These are phyloP conservation scores for Uloborus plumipes DNA, from an alignment of 2,888 invertebrate genomes.

Conservation along the genomic window DNA sequence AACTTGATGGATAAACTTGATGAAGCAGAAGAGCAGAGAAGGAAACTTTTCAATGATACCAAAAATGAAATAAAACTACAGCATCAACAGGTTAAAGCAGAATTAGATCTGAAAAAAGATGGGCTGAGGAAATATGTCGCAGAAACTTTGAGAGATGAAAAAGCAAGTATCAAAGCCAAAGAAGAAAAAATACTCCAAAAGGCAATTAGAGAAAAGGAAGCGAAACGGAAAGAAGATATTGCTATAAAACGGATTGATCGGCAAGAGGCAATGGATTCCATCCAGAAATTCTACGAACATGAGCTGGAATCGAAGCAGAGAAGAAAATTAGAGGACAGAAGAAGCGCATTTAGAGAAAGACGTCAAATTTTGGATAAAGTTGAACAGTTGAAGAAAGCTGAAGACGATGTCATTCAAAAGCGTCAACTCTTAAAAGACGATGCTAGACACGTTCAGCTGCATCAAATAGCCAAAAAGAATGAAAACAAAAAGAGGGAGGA, in stretches of 20 bases:
- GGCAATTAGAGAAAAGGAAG: constrained; percentile 30
- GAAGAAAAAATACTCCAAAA: constrained; percentile 30
- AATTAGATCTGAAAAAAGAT: constrained; percentile 20
- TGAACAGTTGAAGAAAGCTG: constrained; percentile 10
- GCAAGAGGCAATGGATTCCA: constrained; percentile 1
- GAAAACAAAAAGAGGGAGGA: constrained; percentile 7
- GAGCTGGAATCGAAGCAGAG: constrained; percentile 22
- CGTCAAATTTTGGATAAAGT: constrained; percentile 11
- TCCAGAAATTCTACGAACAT: constrained; percentile 36
- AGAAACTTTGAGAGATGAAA: constrained; percentile 12
- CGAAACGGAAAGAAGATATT: constrained; percentile 16
- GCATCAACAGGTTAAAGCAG: constrained; percentile 23
- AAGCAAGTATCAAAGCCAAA: neutral
- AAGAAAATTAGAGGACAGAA: constrained; percentile 6
- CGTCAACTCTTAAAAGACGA: constrained; percentile 17
- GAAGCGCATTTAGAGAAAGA: constrained; percentile 18
- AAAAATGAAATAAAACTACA: constrained; percentile 33
- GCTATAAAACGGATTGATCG: constrained; percentile 9
- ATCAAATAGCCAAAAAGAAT: constrained; percentile 31
- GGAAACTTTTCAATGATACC: constrained; percentile 33
- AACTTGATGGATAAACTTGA: constrained; percentile 25
- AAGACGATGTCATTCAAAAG: constrained; percentile 3
- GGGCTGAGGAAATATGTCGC: constrained; percentile 7
- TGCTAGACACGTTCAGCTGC: constrained; percentile 43
- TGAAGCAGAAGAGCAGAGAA: constrained; percentile 34